Evolutionary conservation across 2,888 invertebrate genomes (phyloP).

Genomic region (Geophilus truncorum): DNA sequence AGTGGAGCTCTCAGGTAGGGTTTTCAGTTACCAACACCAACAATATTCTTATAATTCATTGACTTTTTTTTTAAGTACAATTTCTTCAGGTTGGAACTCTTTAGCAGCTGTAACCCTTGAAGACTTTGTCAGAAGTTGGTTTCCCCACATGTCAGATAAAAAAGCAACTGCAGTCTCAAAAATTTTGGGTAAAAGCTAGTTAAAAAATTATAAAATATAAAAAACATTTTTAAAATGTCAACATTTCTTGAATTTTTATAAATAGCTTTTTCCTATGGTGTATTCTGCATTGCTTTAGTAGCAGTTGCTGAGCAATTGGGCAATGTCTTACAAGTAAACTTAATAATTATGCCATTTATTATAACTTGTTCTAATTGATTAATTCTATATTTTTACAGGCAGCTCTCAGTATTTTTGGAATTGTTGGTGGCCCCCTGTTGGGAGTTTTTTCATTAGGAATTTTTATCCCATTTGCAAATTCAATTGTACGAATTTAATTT

Average conservation of each 20-base stretch:
- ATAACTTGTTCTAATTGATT: neutral
- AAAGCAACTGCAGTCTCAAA: neutral
- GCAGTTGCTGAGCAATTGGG: conserved; percentile 82
- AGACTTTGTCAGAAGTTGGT: conserved; percentile 45
- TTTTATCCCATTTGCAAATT: conserved; percentile 80
- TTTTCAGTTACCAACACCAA: too few species aligned
- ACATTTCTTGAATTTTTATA: conserved; percentile 39
- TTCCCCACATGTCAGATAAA: neutral
- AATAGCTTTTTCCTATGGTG: conserved; percentile 66
- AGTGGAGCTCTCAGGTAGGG: conserved; percentile 89
- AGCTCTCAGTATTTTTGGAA: conserved; percentile 80
- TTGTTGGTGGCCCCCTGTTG: conserved; percentile 80
- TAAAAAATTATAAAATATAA: neutral
- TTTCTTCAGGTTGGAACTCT: conserved; percentile 51
- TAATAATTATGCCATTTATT: neutral
- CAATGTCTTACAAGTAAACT: conserved; percentile 67
- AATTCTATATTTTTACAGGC: conserved; percentile 60
- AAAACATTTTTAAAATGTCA: neutral
- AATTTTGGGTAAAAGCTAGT: neutral
- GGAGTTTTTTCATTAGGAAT: conserved; percentile 84
- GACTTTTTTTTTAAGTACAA: conserved; percentile 45
- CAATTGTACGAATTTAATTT: conserved; percentile 57
- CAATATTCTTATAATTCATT: too few species aligned
- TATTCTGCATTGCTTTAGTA: conserved; percentile 70
- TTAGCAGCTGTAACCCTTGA: conserved; percentile 48